phyloP scores from a whole-genome alignment of 1,140 invertebrate genomes.

The Drosophila kurseongensis region DNA sequence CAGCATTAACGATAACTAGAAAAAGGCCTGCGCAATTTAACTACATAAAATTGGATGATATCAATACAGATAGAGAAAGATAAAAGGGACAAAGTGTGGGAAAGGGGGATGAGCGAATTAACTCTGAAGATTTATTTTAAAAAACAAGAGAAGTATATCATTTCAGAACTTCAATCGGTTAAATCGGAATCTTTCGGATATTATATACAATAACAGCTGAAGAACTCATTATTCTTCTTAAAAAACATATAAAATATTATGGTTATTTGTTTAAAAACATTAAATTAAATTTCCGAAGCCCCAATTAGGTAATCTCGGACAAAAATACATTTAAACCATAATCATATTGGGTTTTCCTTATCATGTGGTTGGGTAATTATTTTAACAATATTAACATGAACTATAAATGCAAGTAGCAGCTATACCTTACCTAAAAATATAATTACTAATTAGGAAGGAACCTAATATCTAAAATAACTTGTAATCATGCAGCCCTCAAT shows the following conservation, averaged over 20 bases:
- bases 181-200: neutral
- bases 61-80: constrained; percentile 12
- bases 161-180: neutral
- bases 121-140: neutral
- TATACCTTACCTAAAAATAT: neutral
- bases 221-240: too few species aligned
- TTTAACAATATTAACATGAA: neutral
- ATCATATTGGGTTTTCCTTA: too few species aligned
- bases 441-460: neutral
- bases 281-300: too few species aligned
- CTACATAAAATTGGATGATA: constrained; percentile 38
- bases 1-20: constrained; percentile 76
- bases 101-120: neutral
- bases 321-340: neutral
- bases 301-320: neutral
- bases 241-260: too few species aligned
- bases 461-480: neutral
- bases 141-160: neutral
- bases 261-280: too few species aligned
- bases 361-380: neutral
- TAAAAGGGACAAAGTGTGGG: constrained; percentile 14
- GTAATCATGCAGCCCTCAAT: neutral
- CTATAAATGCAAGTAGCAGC: neutral
- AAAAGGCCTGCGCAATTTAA: constrained; percentile 49
- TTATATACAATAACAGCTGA: too few species aligned